phyloP scores from a whole-genome alignment of 2,888 invertebrate genomes.

The Muschampia plurimacula region DNA sequence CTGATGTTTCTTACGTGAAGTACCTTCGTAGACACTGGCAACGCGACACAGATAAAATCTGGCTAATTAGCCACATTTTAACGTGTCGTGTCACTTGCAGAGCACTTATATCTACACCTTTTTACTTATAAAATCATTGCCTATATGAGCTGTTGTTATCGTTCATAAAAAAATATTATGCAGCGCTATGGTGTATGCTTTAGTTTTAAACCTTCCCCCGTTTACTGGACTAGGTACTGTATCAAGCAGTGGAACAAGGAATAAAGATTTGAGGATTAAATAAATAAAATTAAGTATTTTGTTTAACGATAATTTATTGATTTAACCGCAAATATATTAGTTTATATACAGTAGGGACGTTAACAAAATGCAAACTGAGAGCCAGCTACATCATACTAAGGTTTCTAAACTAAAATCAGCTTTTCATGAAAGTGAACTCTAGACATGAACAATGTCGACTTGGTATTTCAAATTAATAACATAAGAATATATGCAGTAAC shows the following conservation, averaged over 20 bases:
- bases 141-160: too few species aligned
- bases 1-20: too few species aligned
- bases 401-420: constrained; percentile 53
- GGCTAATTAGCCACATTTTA: too few species aligned
- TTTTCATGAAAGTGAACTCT: constrained; percentile 47
- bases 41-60: too few species aligned
- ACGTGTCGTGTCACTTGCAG: too few species aligned
- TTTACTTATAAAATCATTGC: too few species aligned
- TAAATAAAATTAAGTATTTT: constrained; percentile 54
- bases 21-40: too few species aligned
- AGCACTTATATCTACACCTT: too few species aligned
- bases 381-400: constrained; percentile 60
- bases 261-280: constrained; percentile 12
- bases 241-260: not conserved
- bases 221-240: too few species aligned
- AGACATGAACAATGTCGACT: constrained; percentile 46
- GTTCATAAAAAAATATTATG: too few species aligned
- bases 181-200: too few species aligned
- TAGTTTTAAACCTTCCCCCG: too few species aligned
- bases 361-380: constrained; percentile 81
- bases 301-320: constrained; percentile 84
- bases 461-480: constrained; percentile 41
- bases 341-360: constrained; percentile 82
- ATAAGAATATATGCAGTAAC: constrained; percentile 41
- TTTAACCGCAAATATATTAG: constrained; percentile 85